Conservation (phyloP, 2,888 invertebrate species). For the Uloborus plumipes region DNA sequence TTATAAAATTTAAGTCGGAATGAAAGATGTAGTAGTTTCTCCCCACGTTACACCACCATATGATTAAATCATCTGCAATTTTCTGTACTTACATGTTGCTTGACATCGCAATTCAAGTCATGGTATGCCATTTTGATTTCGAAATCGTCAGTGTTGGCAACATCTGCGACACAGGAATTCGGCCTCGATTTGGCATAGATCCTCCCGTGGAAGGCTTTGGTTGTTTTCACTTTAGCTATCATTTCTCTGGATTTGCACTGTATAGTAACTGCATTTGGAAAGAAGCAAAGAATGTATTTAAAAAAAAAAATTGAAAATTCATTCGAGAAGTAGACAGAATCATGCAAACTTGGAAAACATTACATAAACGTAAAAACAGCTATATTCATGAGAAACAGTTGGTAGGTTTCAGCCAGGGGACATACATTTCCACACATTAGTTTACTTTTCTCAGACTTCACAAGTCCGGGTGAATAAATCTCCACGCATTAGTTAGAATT, state of each 20-base stretch:
- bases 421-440: no score
- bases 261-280: slow-evolving; percentile 77
- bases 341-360: no score
- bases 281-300: neutral
- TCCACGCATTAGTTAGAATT: no score
- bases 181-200: slow-evolving; percentile 95
- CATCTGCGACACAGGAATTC: slow-evolving; percentile 90
- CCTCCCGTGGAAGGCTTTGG: slow-evolving; percentile 92
- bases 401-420: no score
- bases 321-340: no score
- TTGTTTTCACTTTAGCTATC: slow-evolving; percentile 92
- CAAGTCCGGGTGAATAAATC: no score
- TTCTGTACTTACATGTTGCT: slow-evolving; percentile 77
- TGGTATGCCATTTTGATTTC: slow-evolving; percentile 92
- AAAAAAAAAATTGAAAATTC: no score
- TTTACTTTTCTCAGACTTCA: no score
- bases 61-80: no score
- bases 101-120: slow-evolving; percentile 91
- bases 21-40: neutral
- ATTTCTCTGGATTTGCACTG: slow-evolving; percentile 90
- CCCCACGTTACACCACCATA: neutral
- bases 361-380: no score
- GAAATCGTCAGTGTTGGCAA: slow-evolving; percentile 88
- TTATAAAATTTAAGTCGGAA: no score
- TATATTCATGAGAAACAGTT: no score